These are phyloP conservation scores for Mormoops blainvillei DNA, from an alignment of 2,113 vertebrate genomes.

Conservation along the genomic window DNA sequence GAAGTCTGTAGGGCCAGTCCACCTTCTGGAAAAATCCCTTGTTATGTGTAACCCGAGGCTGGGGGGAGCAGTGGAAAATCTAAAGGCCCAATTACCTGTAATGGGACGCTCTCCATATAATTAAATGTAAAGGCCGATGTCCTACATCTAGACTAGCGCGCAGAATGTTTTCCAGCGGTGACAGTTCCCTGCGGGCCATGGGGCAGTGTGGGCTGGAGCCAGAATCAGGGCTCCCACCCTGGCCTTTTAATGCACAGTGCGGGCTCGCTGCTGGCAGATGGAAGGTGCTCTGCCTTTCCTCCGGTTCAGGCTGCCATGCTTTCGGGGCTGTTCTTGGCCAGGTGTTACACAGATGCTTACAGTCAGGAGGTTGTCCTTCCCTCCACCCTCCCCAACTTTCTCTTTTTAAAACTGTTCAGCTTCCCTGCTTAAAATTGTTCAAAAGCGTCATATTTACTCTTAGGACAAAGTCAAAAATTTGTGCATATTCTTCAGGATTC, in stretches of 20 bases:
- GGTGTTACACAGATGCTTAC: background rate
- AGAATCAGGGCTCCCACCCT: background rate
- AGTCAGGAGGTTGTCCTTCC: background rate
- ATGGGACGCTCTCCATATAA: constrained; percentile 7
- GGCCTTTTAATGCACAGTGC: fast-evolving
- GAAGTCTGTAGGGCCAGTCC: background rate
- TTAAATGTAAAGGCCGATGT: constrained; percentile 1
- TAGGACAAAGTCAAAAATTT: background rate
- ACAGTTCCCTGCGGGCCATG: background rate
- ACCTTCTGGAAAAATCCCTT: constrained; percentile 44
- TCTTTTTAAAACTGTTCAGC: background rate
- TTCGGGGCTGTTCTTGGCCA: background rate
- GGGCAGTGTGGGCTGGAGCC: background rate
- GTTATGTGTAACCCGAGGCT: constrained; percentile 29
- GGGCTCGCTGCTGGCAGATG: background rate
- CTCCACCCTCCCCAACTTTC: background rate
- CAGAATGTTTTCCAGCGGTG: background rate
- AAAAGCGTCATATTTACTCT: background rate
- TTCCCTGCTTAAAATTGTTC: background rate
- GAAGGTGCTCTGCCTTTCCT: background rate
- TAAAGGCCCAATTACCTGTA: constrained; percentile 23
- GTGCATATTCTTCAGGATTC: background rate
- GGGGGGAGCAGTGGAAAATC: constrained; percentile 27
- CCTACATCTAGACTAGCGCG: background rate
- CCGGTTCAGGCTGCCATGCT: background rate